Evolutionary conservation across 2,888 invertebrate species (phyloP).

Genomic region (Heliconius sara): DNA sequence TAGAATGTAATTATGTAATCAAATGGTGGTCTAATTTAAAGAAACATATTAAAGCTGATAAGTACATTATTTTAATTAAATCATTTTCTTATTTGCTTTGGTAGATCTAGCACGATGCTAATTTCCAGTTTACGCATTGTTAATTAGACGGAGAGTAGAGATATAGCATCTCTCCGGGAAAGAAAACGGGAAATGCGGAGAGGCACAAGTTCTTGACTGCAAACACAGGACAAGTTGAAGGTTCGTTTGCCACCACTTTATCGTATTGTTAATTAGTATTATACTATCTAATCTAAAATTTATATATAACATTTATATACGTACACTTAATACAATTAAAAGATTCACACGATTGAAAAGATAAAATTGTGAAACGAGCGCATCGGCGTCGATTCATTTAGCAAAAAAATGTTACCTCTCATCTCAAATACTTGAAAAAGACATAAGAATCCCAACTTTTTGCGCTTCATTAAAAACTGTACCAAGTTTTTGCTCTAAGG

Average conservation of each 20-base stretch:
- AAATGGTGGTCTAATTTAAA: background rate
- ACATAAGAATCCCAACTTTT: conserved; percentile 37
- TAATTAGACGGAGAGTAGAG: too few species aligned
- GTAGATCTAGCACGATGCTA: too few species aligned
- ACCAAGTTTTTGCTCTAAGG: conserved; percentile 35
- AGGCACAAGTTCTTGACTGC: background rate
- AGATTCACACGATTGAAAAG: conserved; percentile 14
- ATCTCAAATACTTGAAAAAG: conserved; percentile 30
- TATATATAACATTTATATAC: background rate
- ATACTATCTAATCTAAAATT: background rate
- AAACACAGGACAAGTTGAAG: background rate
- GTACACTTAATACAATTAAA: conserved; percentile 13
- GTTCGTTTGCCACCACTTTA: background rate
- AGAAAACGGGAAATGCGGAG: background rate
- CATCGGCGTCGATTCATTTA: conserved; percentile 10
- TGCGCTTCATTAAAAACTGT: conserved; percentile 40
- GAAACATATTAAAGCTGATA: background rate
- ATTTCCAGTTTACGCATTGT: too few species aligned
- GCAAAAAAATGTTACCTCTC: conserved; percentile 37
- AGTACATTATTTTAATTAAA: background rate
- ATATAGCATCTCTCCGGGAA: too few species aligned
- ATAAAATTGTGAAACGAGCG: conserved; percentile 23
- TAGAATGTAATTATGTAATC: background rate
- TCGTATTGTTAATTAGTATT: too few species aligned
- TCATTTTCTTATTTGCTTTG: too few species aligned